A percentile compares a stretch with the other conserved stretches of the same genome.
Conservation (phyloP, 1,140 invertebrate genomes). For the Heliconius nattereri region DNA sequence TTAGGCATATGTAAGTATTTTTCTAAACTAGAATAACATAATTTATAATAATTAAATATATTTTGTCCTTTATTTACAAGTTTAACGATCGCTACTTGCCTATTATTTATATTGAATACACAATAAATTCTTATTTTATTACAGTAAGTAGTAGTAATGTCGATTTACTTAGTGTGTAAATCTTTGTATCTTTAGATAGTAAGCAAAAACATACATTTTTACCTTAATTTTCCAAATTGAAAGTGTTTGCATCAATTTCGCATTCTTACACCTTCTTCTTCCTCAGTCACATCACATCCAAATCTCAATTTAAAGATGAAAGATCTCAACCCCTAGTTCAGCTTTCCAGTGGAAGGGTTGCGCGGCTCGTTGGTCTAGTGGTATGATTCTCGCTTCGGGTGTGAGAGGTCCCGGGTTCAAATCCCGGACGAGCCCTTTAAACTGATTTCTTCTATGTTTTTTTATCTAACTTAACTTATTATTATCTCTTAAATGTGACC, state of each 20-base stretch:
- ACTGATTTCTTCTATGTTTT: neutral
- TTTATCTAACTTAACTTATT: neutral
- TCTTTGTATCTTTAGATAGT: too few species aligned
- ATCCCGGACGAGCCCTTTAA: slow-evolving; percentile 29
- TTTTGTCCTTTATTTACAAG: neutral
- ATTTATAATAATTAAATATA: neutral
- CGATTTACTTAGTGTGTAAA: too few species aligned
- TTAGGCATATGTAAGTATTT: too few species aligned
- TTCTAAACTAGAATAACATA: too few species aligned
- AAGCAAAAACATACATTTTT: too few species aligned
- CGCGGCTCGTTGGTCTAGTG: slow-evolving; percentile 88
- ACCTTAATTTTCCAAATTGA: too few species aligned
- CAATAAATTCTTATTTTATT: neutral
- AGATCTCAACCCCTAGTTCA: neutral
- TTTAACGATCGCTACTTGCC: neutral
- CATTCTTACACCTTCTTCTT: too few species aligned
- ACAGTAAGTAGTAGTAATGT: neutral
- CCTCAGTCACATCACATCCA: too few species aligned
- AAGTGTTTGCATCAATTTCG: too few species aligned
- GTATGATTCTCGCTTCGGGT: slow-evolving; percentile 92
- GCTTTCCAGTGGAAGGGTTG: neutral
- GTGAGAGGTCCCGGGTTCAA: slow-evolving; percentile 92
- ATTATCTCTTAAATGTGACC: too few species aligned
- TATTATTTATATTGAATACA: neutral
- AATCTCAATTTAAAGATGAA: neutral